These are phyloP conservation scores for Leuciscus waleckii DNA, from an alignment of 2,797 vertebrate species.

Conservation along the genomic window DNA sequence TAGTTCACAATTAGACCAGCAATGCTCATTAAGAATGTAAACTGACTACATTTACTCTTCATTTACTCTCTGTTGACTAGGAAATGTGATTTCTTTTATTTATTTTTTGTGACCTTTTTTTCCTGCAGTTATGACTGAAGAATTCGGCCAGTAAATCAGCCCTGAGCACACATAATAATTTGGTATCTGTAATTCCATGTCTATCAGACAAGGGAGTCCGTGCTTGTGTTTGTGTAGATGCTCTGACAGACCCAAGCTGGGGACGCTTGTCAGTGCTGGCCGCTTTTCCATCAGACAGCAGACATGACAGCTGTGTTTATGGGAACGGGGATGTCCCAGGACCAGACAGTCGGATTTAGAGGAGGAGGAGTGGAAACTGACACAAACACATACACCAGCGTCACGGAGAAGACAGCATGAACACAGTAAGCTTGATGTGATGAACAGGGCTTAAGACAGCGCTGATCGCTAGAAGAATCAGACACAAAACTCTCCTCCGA, in stretches of 20 bases:
- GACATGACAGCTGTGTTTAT: conserved; percentile 86
- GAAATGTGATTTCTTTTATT: neutral
- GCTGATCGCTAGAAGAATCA: conserved; percentile 36
- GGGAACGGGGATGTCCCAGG: conserved; percentile 57
- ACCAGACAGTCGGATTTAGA: conserved; percentile 48
- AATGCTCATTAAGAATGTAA: neutral
- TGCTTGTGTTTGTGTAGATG: conserved; percentile 33
- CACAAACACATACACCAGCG: conserved; percentile 49
- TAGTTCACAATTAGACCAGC: neutral
- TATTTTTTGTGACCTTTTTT: neutral
- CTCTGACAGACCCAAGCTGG: conserved; percentile 73
- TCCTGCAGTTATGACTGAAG: neutral
- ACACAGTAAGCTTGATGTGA: conserved; percentile 25
- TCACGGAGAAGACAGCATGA: conserved; percentile 52
- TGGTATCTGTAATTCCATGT: conserved; percentile 20
- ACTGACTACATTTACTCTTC: neutral
- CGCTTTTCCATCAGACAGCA: conserved; percentile 78
- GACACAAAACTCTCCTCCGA: conserved; percentile 39
- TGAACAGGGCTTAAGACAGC: conserved; percentile 34
- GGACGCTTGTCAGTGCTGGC: conserved; percentile 76
- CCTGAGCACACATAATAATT: neutral
- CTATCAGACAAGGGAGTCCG: conserved; percentile 12
- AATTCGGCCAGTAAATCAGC: conserved; percentile 17
- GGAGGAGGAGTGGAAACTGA: conserved; percentile 48
- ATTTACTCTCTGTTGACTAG: neutral